Percentiles rank a stretch among this genome's conserved stretches.
Evolutionary conservation across 2,888 invertebrate species (phyloP).

Genomic region (Troilus luridus): DNA sequence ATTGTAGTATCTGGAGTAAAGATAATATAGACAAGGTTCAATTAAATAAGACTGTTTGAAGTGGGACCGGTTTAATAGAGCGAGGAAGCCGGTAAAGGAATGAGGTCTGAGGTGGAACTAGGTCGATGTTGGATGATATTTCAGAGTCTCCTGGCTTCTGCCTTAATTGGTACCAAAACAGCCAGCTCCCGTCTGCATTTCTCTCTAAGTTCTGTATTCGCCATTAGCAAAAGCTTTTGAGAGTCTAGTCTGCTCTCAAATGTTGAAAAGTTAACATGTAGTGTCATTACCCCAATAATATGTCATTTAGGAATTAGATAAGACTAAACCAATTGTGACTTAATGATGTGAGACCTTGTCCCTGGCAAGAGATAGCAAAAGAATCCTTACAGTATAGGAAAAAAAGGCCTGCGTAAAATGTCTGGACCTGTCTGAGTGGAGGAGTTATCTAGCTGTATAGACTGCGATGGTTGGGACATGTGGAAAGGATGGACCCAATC

Average conservation of each 20-base stretch:
- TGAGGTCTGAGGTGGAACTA: conserved; percentile 28
- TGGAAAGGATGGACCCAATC: too few species aligned
- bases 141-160: not conserved
- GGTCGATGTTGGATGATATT: conserved; percentile 31
- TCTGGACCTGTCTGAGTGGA: too few species aligned
- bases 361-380: too few species aligned
- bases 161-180: conserved; percentile 35
- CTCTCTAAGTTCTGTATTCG: not conserved
- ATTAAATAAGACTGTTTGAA: conserved; percentile 25
- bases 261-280: not conserved
- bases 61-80: conserved; percentile 3
- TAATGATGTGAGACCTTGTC: too few species aligned
- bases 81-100: conserved; percentile 2
- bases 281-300: too few species aligned
- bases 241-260: not conserved
- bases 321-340: too few species aligned
- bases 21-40: not conserved
- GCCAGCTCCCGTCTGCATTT: not conserved
- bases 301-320: too few species aligned
- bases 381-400: too few species aligned
- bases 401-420: too few species aligned
- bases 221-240: not conserved
- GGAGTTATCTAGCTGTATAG: too few species aligned
- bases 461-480: too few species aligned
- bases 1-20: not conserved